phyloP scores from a whole-genome alignment of 1,140 invertebrate genomes.

The Bombus turneri region DNA sequence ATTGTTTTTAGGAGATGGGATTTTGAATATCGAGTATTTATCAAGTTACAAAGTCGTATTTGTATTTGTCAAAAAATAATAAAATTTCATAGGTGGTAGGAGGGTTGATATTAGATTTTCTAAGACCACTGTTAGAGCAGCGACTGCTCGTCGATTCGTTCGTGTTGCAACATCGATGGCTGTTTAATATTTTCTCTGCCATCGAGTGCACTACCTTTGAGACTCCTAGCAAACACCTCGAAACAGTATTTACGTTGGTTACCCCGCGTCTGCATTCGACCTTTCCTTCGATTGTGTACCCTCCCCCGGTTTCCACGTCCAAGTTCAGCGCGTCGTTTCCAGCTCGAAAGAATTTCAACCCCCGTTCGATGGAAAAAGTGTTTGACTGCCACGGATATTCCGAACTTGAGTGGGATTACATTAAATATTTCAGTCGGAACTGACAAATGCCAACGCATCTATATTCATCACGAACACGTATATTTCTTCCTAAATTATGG shows the following conservation, averaged over 20 bases:
- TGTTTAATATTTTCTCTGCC: slow-evolving; percentile 26
- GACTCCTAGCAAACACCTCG: slow-evolving; percentile 24
- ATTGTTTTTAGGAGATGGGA: too few species aligned
- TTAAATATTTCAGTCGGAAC: background rate
- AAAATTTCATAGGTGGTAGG: background rate
- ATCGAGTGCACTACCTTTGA: slow-evolving; percentile 10
- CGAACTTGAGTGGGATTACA: too few species aligned
- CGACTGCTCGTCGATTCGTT: background rate
- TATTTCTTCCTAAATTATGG: background rate
- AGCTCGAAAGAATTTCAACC: background rate
- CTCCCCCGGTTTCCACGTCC: background rate
- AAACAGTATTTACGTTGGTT: slow-evolving; percentile 35
- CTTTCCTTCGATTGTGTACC: background rate
- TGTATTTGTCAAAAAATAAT: background rate
- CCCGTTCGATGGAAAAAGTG: background rate
- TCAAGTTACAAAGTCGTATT: background rate
- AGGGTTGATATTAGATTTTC: background rate
- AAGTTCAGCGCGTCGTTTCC: background rate
- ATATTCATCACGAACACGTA: too few species aligned
- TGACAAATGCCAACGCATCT: too few species aligned
- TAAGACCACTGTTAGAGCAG: background rate
- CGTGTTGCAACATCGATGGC: background rate
- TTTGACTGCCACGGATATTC: slow-evolving; percentile 2
- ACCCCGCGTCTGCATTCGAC: slow-evolving; percentile 25
- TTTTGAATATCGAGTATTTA: background rate